Evolutionary conservation across 23 tunicate species (phyloP), one percentile per base, ranked within the genome.

Genomic region (Styela clava): DNA sequence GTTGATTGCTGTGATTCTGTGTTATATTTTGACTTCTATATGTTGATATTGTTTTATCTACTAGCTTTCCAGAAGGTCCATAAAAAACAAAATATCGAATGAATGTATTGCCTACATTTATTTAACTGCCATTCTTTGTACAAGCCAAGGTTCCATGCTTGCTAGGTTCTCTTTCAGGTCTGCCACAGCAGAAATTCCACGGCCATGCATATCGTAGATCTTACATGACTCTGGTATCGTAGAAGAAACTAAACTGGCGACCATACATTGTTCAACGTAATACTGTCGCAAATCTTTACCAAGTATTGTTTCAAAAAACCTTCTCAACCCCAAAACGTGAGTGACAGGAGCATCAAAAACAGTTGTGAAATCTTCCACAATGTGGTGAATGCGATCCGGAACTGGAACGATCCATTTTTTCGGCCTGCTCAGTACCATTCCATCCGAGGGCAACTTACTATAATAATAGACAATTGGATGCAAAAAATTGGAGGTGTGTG

Each of bases 391-490:
- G 33, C 85, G 79, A 34, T 86, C 85, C 23, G 97, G 97, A 16
- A 91, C 63, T 0, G 97, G 97, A 1, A 91, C 68, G 64, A 85
- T 69, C 90, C 90, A 91, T 31, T 82, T 86, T 21, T 36, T 25
- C 18, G 97, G 97, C 24, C 74, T 69, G 7, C 51, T 24, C 1
- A 91, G 3, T 24, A 34, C 78, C 7, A 61, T 56, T 12, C 25
- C 31, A 18, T 78, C 69, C 3, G 68, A 35, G 3, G 79, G 79
- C 0, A 64, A 69, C 77, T 52, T 61, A 3, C 82, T 51, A 52
- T 91, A 91, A 62, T 91, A 83, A 69, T 91, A 91, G 34, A 91
- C n/a, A 20, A 91, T 86, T 21, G 97, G 97, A 74, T 91, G 97
- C 0, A 91, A 74, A 44, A 91, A 91, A 33, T 91, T 91, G 24